Conservation (phyloP, 2,888 invertebrate species). For the Spicauda simplicius region DNA sequence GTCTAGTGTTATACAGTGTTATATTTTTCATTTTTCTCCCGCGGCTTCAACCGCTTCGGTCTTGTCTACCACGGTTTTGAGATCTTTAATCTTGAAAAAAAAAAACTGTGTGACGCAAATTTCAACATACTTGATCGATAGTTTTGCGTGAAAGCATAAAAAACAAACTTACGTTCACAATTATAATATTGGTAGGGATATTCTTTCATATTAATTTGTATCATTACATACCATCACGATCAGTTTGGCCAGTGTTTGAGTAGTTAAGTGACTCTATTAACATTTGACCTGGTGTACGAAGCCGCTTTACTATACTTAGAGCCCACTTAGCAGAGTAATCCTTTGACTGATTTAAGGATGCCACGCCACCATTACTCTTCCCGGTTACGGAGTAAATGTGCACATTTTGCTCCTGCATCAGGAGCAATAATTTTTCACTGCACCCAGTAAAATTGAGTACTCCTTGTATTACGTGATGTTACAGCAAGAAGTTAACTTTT, state of each 20-base stretch:
- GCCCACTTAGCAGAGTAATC: constrained; percentile 20
- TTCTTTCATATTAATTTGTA: too few species aligned
- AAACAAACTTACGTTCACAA: too few species aligned
- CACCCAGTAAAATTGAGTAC: not conserved
- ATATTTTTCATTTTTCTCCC: too few species aligned
- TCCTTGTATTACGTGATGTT: not conserved
- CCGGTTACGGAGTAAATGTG: not conserved
- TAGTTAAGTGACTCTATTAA: not conserved
- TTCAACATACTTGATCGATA: too few species aligned
- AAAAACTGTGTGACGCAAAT: too few species aligned
- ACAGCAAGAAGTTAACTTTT: too few species aligned
- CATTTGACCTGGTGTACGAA: not conserved
- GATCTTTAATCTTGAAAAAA: too few species aligned
- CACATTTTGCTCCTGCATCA: not conserved
- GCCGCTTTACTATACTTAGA: not conserved
- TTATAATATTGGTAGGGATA: too few species aligned
- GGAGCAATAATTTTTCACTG: not conserved
- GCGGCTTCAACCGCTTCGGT: too few species aligned
- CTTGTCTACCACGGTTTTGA: too few species aligned
- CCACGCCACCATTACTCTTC: constrained; percentile 19
- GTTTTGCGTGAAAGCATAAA: too few species aligned
- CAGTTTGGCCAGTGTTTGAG: not conserved
- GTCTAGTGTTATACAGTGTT: too few species aligned
- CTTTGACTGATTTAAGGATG: constrained; percentile 29
- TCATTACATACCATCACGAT: not conserved